Conservation (phyloP, 2,797 vertebrate species). For the Muscicapa striata region DNA sequence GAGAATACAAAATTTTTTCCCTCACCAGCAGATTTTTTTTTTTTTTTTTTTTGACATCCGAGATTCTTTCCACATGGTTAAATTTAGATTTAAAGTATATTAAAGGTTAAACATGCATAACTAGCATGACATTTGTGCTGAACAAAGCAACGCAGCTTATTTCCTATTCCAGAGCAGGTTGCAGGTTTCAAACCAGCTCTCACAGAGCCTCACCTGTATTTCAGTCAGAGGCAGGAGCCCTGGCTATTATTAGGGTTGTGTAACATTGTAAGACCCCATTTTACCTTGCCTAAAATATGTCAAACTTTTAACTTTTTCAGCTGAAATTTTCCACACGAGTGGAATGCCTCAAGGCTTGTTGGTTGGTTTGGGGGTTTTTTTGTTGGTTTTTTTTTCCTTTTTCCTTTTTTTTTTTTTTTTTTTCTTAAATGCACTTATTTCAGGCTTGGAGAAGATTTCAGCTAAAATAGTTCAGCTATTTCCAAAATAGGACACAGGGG, state of each 20-base stretch:
- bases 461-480: slow-evolving; percentile 44
- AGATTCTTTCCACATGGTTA: slow-evolving; percentile 60
- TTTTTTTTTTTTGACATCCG: slow-evolving; percentile 18
- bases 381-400: too few species aligned
- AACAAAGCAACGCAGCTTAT: slow-evolving; percentile 50
- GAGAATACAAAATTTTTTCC: slow-evolving; percentile 55
- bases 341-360: neutral
- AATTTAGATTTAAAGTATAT: slow-evolving; percentile 61
- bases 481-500: slow-evolving; percentile 2
- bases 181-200: slow-evolving; percentile 17
- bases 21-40: slow-evolving; percentile 45
- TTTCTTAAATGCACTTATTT: slow-evolving; percentile 43
- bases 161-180: slow-evolving; percentile 42
- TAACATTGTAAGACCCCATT: neutral
- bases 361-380: neutral
- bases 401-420: neutral
- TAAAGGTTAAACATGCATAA: slow-evolving; percentile 66
- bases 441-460: slow-evolving; percentile 37
- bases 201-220: neutral
- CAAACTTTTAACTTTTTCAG: slow-evolving; percentile 47
- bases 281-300: slow-evolving; percentile 42
- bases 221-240: neutral
- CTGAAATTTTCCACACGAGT: slow-evolving; percentile 48
- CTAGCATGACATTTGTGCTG: slow-evolving; percentile 59
- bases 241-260: slow-evolving; percentile 16